Evolutionary conservation across 1,140 invertebrate genomes (phyloP), one percentile per base, ranked within the genome.

Genomic region (Neoseiulus cucumeris): DNA sequence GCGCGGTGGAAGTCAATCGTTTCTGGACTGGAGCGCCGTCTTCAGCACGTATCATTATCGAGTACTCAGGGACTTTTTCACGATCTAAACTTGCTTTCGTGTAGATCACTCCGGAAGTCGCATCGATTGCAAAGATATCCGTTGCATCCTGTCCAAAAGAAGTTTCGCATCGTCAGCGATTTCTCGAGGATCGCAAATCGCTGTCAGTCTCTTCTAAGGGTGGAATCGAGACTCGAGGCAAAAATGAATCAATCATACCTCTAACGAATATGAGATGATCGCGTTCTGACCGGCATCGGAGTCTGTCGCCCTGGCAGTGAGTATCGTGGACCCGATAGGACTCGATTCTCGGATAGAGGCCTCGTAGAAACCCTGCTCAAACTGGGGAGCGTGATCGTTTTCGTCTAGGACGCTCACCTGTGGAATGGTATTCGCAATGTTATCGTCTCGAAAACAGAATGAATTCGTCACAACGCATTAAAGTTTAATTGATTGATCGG

Each of bases 321-420:
- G 81, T 0, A 97, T 85, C 0, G 87, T 90, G 0, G 87, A 86
- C 0, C 89, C 89, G n/a, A 91, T 80, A 5, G 86, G 85, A 1
- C 87, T 85, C 1, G 86, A 84, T 75, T 93, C 91, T 33, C 87
- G 78, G 0, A 93, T 81, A 0, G 83, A 82, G 0, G 88, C 84
- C 70, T 91, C 87, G 73, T 94, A 94, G 68, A 88, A 85, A 22
- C 71, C 72, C 47, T 75, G 73, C 72, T 92, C 89, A 76, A 98
- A 98, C 0, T 82, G 81, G 0, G 94, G 94, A 7, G 85, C 80
- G 72, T 96, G 91, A 76, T 97, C 91, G 73, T 98, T 98, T 66
- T 85, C 85, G 73, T 97, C 92, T 18, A 87, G 73, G 0, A 97
- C 90, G 73, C 91, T 89, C 28, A 95, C 86, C 75, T 87, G 81